A percentile compares a stretch with the other conserved stretches of the same genome.
Conservation (phyloP, 1,140 invertebrate species). For the Drosophila simulans region DNA sequence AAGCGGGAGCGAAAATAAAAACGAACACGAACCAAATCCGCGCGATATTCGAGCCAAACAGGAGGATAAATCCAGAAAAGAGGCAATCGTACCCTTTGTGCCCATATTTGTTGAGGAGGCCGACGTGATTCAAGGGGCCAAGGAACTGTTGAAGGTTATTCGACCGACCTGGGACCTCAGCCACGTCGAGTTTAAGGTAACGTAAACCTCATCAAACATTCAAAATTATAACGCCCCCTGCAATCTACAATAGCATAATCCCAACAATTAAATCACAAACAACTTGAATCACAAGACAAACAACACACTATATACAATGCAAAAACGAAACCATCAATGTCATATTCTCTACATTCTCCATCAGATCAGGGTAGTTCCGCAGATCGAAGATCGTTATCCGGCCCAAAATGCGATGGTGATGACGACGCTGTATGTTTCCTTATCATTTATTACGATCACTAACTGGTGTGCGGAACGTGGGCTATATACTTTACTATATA, state of each 20-base stretch:
- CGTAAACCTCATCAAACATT: slow-evolving; percentile 26
- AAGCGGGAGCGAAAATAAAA: not conserved
- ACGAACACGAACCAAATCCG: slow-evolving; percentile 38
- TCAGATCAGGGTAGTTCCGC: slow-evolving; percentile 38
- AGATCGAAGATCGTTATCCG: slow-evolving; percentile 38
- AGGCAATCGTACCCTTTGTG: slow-evolving; percentile 74
- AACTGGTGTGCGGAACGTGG: slow-evolving; percentile 29
- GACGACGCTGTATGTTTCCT: slow-evolving; percentile 34
- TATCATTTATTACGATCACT: slow-evolving; percentile 32
- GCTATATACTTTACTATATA: not conserved
- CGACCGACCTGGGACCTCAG: slow-evolving; percentile 86
- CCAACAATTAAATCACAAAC: not conserved
- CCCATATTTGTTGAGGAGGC: slow-evolving; percentile 86
- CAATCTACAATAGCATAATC: not conserved
- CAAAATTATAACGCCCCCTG: not conserved
- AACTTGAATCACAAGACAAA: not conserved
- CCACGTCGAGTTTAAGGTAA: slow-evolving; percentile 86
- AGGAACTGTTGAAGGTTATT: slow-evolving; percentile 85
- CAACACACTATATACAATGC: slow-evolving; percentile 7
- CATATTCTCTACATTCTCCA: slow-evolving; percentile 54
- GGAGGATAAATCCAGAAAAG: slow-evolving; percentile 46
- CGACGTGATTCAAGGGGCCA: slow-evolving; percentile 86
- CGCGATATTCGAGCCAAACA: slow-evolving; percentile 47
- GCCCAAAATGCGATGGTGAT: slow-evolving; percentile 19
- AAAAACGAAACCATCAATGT: slow-evolving; percentile 28